A percentile compares a stretch with the other conserved stretches of the same genome.
Conservation (phyloP, 1,140 invertebrate species). For the Drosophila teissieri region DNA sequence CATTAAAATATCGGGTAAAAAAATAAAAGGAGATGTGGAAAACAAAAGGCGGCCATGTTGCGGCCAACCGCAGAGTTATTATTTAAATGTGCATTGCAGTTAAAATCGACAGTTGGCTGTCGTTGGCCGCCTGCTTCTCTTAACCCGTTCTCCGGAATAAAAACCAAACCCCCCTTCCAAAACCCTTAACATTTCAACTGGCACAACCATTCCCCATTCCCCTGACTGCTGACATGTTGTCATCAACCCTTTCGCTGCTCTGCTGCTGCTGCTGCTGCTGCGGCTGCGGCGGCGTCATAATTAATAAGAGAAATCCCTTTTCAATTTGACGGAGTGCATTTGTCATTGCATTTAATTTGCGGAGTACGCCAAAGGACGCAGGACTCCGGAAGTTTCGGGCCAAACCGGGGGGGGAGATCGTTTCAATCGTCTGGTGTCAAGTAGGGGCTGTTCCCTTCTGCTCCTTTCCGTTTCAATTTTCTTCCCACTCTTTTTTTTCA, state of each 20-base stretch:
- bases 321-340: constrained; percentile 84
- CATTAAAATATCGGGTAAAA: constrained; percentile 33
- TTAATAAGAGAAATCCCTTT: constrained; percentile 84
- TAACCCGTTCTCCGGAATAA: constrained; percentile 2
- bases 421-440: constrained; percentile 68
- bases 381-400: constrained; percentile 62
- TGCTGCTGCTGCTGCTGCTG: constrained; percentile 72
- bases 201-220: background rate
- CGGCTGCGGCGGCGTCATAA: constrained; percentile 77
- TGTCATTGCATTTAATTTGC: constrained; percentile 84
- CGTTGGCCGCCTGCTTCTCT: constrained; percentile 13
- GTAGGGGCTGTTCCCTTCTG: constrained; percentile 75
- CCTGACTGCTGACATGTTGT: constrained; percentile 54
- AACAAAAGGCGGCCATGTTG: constrained; percentile 80
- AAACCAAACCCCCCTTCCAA: constrained; percentile 32
- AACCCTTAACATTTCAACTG: constrained; percentile 9
- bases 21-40: constrained; percentile 38
- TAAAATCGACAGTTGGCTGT: constrained; percentile 80
- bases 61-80: constrained; percentile 81
- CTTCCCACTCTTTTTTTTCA: constrained; percentile 15
- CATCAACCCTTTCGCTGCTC: constrained; percentile 68
- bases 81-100: constrained; percentile 77
- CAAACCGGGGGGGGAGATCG: constrained; percentile 44
- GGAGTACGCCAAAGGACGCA: constrained; percentile 51
- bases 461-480: constrained; percentile 44